Conservation (phyloP, 1,140 invertebrate species). For the Papilio dardanus region DNA sequence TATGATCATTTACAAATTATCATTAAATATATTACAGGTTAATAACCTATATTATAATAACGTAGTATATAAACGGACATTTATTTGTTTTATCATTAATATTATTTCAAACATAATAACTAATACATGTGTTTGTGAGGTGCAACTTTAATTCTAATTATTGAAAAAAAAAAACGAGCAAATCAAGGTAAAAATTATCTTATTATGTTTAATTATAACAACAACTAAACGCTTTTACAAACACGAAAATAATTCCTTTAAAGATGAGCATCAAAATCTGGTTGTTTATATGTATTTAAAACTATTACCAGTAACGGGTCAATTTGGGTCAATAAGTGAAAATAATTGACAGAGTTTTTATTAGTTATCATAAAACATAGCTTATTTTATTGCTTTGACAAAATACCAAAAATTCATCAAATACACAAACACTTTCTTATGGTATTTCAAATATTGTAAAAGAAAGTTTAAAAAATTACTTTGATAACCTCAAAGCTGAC, state of each 20-base stretch:
- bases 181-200: background rate
- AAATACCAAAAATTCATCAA: background rate
- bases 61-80: background rate
- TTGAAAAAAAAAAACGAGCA: no score
- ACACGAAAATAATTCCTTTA: no score
- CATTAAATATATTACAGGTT: background rate
- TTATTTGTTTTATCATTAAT: background rate
- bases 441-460: conserved; percentile 20
- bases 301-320: no score
- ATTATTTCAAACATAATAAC: background rate
- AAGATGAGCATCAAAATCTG: no score
- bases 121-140: background rate
- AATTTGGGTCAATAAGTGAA: no score
- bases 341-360: background rate
- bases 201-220: no score
- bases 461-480: conserved; percentile 31
- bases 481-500: conserved; percentile 20
- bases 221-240: no score
- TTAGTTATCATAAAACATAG: background rate
- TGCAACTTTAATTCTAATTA: background rate
- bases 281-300: no score
- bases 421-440: background rate
- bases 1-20: background rate
- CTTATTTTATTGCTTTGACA: background rate
- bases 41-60: no score